These are phyloP conservation scores for Plotosus lineatus DNA, from an alignment of 2,113 vertebrate genomes.

Conservation along the genomic window DNA sequence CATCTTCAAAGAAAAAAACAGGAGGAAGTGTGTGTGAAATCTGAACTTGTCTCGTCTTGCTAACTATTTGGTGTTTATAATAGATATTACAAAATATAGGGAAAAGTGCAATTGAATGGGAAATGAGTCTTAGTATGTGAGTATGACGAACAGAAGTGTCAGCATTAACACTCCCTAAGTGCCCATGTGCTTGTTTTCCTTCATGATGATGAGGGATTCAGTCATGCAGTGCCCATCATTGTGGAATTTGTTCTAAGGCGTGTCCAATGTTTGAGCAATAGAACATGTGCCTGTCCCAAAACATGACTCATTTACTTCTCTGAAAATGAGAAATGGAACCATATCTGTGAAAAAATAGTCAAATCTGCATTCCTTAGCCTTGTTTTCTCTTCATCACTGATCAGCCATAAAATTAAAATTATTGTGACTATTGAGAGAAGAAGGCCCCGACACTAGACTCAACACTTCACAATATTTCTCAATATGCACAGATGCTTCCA, in stretches of 20 bases:
- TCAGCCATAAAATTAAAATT: too few relatives aligned
- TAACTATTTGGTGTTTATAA: background rate
- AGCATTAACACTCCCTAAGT: conserved; percentile 22
- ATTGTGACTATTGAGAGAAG: too few relatives aligned
- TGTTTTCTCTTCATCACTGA: background rate
- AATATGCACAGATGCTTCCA: too few relatives aligned
- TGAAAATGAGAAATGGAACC: background rate
- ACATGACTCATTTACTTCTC: conserved; percentile 29
- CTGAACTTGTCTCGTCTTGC: background rate
- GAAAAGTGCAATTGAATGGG: background rate
- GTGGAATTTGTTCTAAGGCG: conserved; percentile 37
- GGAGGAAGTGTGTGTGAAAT: too few relatives aligned
- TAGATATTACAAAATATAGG: background rate
- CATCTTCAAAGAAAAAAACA: background rate
- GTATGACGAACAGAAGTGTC: conserved; percentile 27
- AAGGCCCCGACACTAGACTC: too few relatives aligned
- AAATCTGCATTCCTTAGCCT: background rate
- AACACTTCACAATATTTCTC: too few relatives aligned
- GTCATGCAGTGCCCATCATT: conserved; percentile 10
- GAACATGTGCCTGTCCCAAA: background rate
- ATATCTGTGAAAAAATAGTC: background rate
- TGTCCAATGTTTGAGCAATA: conserved; percentile 6
- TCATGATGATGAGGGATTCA: conserved; percentile 26
- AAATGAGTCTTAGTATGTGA: background rate
- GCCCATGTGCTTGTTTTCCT: conserved; percentile 21